Percentiles rank a stretch among this genome's conserved stretches.
These are phyloP conservation scores for Parambassis ranga DNA, from an alignment of 2,797 vertebrate species.

Conservation along the genomic window DNA sequence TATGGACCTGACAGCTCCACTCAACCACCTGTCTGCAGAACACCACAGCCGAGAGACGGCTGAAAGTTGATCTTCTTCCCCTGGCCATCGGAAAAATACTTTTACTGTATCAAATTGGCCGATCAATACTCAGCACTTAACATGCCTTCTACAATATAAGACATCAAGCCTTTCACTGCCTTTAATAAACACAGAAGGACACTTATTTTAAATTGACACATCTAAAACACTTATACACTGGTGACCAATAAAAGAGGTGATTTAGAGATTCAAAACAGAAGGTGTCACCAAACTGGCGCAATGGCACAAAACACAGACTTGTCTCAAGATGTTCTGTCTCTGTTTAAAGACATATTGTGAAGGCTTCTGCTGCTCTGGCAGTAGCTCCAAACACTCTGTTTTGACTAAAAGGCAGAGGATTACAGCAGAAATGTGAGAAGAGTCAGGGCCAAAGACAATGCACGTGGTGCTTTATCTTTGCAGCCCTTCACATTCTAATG, in stretches of 20 bases:
- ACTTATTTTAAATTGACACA: conserved; percentile 13
- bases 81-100: not conserved
- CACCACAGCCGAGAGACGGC: no score
- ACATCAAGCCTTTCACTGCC: not conserved
- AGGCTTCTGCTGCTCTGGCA: conserved; percentile 37
- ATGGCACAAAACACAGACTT: conserved; percentile 15
- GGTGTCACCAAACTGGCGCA: conserved; percentile 9
- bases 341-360: conserved; percentile 51
- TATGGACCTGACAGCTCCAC: not conserved
- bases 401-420: conserved; percentile 14
- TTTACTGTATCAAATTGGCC: not conserved
- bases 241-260: no score
- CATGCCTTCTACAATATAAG: conserved; percentile 1
- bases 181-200: conserved; percentile 11
- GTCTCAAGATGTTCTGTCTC: conserved; percentile 25
- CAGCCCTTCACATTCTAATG: no score
- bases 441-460: not conserved
- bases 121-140: not conserved
- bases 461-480: no score
- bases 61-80: conserved; percentile 2
- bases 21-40: conserved; percentile 37
- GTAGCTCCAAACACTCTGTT: not conserved
- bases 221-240: no score
- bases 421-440: conserved; percentile 9
- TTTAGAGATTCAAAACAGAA: conserved; percentile 38